Base-by-base conservation (phyloP, 2,797 vertebrate genomes). In the Helarctos malayanus region DNA sequence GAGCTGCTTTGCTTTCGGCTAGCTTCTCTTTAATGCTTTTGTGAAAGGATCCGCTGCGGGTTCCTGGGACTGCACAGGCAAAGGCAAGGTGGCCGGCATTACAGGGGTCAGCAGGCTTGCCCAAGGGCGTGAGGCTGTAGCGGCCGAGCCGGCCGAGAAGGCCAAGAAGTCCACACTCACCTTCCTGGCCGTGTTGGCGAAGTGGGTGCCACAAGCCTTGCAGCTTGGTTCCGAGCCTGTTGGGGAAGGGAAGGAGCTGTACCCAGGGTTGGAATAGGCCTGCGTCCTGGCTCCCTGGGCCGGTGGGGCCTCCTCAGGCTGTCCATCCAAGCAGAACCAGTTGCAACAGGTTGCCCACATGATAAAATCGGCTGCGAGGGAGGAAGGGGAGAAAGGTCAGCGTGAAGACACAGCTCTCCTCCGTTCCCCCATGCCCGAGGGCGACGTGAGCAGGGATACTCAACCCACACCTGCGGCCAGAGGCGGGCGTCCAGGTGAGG, bases 321-420 rank as follows among this genome's bases (percentile, higher is more conserved):
- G 98, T 98, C 98, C 98, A 97, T 99, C 99, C 98, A 99, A 91
- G 96, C 99, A 99, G 57, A 99, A 97, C 99, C 99, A 99, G 97
- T 99, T 99, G 96, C 99, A 99, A 98, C 99, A 99, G 96, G 99
- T 99, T 21, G 99, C 99, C 99, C 99, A 99, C 99, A 99, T 99
- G 96, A 97, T 99, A 97, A 85, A 94, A 98, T 94, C 98, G 98
- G 97, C 57, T 85, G 29, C 7, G 52, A 68, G 45, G 57, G 49
- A 96, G 15, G 71, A 97, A 97, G 47, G 25, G 52, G 21, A 38
- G 65, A 89, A 89, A 69, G 14, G 82, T 88, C 59, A 97, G 81
- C 76, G 47, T 76, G 59, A 65, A 92, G 49, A 95, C 45, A 91
- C 3, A 41, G 15, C 4, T 69, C 16, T 27, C 35, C 9, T 21